Conservation (phyloP, 2,113 vertebrate genomes). For the Xenopus borealis region DNA sequence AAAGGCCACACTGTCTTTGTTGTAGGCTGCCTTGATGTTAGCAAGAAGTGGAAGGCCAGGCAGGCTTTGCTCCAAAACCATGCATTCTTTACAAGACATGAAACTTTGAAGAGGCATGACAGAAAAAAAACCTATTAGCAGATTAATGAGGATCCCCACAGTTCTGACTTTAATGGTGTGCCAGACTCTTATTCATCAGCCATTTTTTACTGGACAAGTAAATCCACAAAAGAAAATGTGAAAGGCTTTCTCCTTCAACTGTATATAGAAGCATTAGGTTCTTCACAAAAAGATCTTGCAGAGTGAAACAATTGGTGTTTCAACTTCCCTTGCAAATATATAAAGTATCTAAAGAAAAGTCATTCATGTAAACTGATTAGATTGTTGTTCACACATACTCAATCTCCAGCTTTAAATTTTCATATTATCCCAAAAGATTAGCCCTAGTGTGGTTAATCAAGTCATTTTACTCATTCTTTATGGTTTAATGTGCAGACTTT, state of each 20-base stretch:
- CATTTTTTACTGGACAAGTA: constrained; percentile 61
- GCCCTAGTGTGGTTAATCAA: constrained; percentile 50
- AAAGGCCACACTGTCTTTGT: constrained; percentile 62
- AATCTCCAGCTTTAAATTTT: constrained; percentile 14
- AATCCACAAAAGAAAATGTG: constrained; percentile 55
- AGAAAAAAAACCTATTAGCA: constrained; percentile 71
- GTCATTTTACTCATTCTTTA: constrained; percentile 50
- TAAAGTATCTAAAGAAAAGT: constrained; percentile 11
- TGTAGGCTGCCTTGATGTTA: constrained; percentile 52
- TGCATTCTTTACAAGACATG: constrained; percentile 64
- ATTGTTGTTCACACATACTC: constrained; percentile 7
- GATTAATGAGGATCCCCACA: constrained; percentile 71
- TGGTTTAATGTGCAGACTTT: constrained; percentile 52
- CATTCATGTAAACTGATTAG: constrained; percentile 7
- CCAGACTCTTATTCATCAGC: constrained; percentile 65
- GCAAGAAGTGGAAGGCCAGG: constrained; percentile 56
- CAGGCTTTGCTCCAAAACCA: constrained; percentile 45
- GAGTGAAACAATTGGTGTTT: constrained; percentile 51
- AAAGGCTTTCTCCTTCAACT: constrained; percentile 52
- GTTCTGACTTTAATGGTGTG: constrained; percentile 65
- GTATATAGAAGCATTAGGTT: constrained; percentile 56
- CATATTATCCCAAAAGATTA: constrained; percentile 47
- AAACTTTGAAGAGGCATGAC: constrained; percentile 61
- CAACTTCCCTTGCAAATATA: constrained; percentile 27
- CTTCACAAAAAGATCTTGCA: constrained; percentile 55